Base-by-base conservation (phyloP, 2,888 invertebrate species). In the Crossocerus cetratus region DNA sequence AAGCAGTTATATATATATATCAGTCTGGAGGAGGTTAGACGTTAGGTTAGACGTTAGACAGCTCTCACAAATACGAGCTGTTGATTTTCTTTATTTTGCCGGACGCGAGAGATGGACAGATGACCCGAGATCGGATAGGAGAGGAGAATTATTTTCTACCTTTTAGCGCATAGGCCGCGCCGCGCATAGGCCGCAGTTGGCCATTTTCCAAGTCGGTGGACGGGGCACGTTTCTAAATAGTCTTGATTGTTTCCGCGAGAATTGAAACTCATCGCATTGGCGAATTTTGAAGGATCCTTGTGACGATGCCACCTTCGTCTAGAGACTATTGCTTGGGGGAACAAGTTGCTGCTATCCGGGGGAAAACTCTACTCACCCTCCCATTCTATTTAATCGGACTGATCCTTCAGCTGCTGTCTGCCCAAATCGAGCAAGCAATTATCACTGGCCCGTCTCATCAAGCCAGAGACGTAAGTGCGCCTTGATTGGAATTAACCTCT, bases 271-370 rank as follows among this genome's bases (percentile, higher is more conserved):
- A 57, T 57, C 21, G 20, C 0, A 2, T 13, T 21, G 14, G 16
- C 13, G 14, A 23, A 2, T 23, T 57, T 14, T 23, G 23, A 23
- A 23, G 14, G 42, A 20, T 58, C 16, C 1, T 32, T 11, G 3
- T 60, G 59, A 63, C 90, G 90, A 69, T 89, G 87, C 70, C 89
- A 90, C 66, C 53, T 90, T 16, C 86, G 85, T 42, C 59, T 89
- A 2, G 81, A 86, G 62, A 60, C 78, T 81, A 86, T 5, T 86
- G 88, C 59, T 71, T 87, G 2, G 83, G 85, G 3, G 83, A 87
- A 4, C 8, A 8, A 53, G 86, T 90, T 57, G 86, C 84, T 62
- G 67, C 49, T 4, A 80, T 86, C 42, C 83, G 87, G 65, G 82
- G 82, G 2, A 86, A 77, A 76, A 84, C 88, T 0, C 74, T 84